phyloP scores from a whole-genome alignment of 2,888 invertebrate genomes.

The Acrobasis suavella region DNA sequence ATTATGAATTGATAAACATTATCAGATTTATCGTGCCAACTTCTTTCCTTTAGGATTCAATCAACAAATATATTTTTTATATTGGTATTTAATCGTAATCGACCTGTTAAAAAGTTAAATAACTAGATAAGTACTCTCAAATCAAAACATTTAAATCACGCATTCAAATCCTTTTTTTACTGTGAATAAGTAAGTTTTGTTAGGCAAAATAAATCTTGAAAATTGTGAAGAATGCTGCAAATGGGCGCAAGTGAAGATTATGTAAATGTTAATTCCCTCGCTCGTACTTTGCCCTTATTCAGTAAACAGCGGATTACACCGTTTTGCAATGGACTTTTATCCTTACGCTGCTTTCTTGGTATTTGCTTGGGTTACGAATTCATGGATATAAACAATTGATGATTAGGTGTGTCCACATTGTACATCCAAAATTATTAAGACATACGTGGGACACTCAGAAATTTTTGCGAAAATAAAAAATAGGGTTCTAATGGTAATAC shows the following conservation, averaged over 20 bases:
- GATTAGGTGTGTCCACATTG: too few relatives aligned
- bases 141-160: neutral
- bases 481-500: too few relatives aligned
- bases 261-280: slow-evolving; percentile 10
- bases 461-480: too few relatives aligned
- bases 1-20: too few relatives aligned
- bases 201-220: slow-evolving; percentile 1
- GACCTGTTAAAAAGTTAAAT: too few relatives aligned
- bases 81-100: too few relatives aligned
- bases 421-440: too few relatives aligned
- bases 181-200: neutral
- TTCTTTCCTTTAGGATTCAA: too few relatives aligned
- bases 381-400: neutral
- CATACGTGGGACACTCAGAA: too few relatives aligned
- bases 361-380: neutral
- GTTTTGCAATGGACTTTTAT: slow-evolving; percentile 15
- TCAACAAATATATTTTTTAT: too few relatives aligned
- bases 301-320: slow-evolving; percentile 10
- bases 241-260: slow-evolving; percentile 12
- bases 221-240: slow-evolving; percentile 1
- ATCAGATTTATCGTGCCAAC: too few relatives aligned
- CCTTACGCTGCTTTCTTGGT: neutral
- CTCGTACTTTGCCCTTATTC: slow-evolving; percentile 10
- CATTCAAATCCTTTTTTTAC: neutral
- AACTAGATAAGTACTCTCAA: neutral